These are phyloP conservation scores for Poicephalus gulielmi DNA, from an alignment of 2,113 vertebrate genomes.

Conservation along the genomic window DNA sequence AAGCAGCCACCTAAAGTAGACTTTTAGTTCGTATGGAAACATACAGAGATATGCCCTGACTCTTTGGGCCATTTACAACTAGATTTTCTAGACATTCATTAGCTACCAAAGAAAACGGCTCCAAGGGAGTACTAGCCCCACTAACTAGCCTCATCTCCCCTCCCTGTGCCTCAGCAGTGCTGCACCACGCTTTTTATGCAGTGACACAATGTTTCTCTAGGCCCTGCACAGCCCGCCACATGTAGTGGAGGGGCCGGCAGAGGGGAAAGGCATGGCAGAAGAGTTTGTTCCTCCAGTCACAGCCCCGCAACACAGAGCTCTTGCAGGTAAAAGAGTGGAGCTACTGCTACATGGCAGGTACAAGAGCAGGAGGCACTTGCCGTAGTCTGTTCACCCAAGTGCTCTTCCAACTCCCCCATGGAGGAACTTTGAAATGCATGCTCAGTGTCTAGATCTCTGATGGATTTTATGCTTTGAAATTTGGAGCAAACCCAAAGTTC, in stretches of 20 bases:
- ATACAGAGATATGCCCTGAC: neutral
- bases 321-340: neutral
- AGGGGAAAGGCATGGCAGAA: neutral
- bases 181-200: rapidly evolving
- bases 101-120: neutral
- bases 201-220: rapidly evolving
- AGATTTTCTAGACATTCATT: neutral
- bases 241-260: rapidly evolving
- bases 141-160: neutral
- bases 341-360: neutral
- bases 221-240: neutral
- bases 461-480: neutral
- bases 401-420: neutral
- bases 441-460: neutral
- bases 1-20: neutral
- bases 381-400: neutral
- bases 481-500: neutral
- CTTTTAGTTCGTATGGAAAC: neutral
- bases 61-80: neutral
- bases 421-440: neutral
- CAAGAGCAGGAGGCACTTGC: neutral
- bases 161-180: neutral
- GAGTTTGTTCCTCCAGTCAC: neutral
- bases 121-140: neutral
- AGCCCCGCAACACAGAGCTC: neutral